Evolutionary conservation across 2,888 invertebrate genomes (phyloP).

Genomic region (Campoplex nolae): DNA sequence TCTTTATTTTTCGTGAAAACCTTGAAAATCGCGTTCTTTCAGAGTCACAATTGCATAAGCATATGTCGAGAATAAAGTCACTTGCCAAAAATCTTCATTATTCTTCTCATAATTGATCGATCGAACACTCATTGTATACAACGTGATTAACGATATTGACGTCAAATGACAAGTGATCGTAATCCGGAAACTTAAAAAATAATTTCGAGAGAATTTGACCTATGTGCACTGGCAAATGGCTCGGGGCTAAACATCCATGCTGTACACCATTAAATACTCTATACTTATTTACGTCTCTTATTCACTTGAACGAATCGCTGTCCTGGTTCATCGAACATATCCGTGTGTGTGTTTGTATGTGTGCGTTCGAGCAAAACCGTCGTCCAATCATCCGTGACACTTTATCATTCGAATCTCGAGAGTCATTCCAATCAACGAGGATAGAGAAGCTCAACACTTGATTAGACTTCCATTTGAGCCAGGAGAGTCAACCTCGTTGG

Average conservation of each 20-base stretch:
- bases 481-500: conserved; percentile 60
- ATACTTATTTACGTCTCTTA: neutral
- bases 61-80: neutral
- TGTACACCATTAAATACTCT: conserved; percentile 8
- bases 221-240: neutral
- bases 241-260: conserved; percentile 19
- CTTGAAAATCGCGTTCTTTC: neutral
- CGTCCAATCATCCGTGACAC: conserved; percentile 70
- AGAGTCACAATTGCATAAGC: neutral
- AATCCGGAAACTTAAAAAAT: conserved; percentile 1
- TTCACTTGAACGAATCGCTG: conserved; percentile 40
- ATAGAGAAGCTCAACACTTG: conserved; percentile 68
- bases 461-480: conserved; percentile 71
- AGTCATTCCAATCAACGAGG: conserved; percentile 73
- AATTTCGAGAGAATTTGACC: neutral
- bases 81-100: neutral
- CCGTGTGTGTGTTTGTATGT: neutral
- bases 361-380: conserved; percentile 47
- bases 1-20: neutral
- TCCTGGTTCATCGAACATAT: conserved; percentile 32
- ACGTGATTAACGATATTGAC: neutral
- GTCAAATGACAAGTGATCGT: neutral
- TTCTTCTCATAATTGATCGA: neutral
- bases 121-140: neutral
- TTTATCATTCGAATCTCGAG: conserved; percentile 71